phyloP scores from a whole-genome alignment of 2,888 invertebrate species.

The Glomeris marginata region DNA sequence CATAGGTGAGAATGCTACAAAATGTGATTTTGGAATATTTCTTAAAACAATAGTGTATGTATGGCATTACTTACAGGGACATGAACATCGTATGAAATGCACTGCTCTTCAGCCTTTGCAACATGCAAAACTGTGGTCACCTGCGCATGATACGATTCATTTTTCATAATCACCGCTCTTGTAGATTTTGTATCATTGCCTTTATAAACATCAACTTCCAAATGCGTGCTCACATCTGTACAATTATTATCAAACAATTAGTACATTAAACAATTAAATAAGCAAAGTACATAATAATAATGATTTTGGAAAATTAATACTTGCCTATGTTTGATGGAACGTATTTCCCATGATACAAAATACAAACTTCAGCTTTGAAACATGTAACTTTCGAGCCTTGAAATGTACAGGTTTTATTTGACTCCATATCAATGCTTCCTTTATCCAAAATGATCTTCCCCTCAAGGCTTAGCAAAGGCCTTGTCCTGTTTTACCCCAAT shows the following conservation, averaged over 20 bases:
- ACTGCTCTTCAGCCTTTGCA: no score
- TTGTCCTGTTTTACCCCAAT: slow-evolving; percentile 20
- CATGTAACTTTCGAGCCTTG: slow-evolving; percentile 14
- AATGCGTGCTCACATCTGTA: neutral
- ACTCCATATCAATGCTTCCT: slow-evolving; percentile 27
- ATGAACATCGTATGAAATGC: neutral
- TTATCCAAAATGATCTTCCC: slow-evolving; percentile 24
- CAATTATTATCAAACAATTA: neutral
- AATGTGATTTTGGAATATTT: no score
- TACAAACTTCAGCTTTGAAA: slow-evolving; percentile 21
- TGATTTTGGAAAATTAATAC: neutral
- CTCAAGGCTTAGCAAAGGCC: slow-evolving; percentile 28
- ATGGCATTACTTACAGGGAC: neutral
- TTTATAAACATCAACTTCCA: slow-evolving; percentile 5
- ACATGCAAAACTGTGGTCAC: no score
- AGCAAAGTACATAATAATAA: neutral
- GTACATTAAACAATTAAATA: no score
- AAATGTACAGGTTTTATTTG: slow-evolving; percentile 15
- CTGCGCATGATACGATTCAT: no score
- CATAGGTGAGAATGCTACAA: no score
- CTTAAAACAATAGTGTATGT: no score
- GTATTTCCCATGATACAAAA: slow-evolving; percentile 21
- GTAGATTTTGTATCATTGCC: neutral
- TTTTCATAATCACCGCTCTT: neutral
- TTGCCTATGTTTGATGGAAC: slow-evolving; percentile 16